Conservation (phyloP, 2,113 vertebrate genomes). For the Pimephales promelas region DNA sequence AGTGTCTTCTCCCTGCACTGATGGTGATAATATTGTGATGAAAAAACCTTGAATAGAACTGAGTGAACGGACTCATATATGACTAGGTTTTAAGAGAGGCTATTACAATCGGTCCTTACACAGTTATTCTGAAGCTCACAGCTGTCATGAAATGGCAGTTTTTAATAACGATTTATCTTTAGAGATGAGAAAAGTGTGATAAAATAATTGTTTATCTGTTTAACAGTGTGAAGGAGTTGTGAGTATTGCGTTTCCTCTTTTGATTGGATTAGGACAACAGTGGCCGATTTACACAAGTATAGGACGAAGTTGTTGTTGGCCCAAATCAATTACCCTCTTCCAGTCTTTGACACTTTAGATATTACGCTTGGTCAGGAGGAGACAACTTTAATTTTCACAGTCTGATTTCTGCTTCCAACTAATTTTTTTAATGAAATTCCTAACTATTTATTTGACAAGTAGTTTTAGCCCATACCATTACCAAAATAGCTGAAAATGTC, state of each 20-base stretch:
- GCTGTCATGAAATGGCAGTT: background rate
- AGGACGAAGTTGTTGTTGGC: slow-evolving; percentile 25
- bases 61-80: slow-evolving; percentile 16
- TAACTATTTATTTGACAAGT: background rate
- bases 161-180: background rate
- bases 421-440: background rate
- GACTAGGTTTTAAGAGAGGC: slow-evolving; percentile 2
- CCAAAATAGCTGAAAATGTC: too few species aligned
- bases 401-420: background rate
- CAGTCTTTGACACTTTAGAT: slow-evolving; percentile 11
- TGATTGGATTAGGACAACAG: slow-evolving; percentile 17
- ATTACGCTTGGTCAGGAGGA: background rate
- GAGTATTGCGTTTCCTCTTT: slow-evolving; percentile 14
- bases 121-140: slow-evolving; percentile 15
- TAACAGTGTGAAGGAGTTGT: background rate
- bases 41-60: slow-evolving; percentile 36
- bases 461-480: background rate
- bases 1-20: slow-evolving; percentile 33
- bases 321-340: slow-evolving; percentile 39
- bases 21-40: slow-evolving; percentile 45
- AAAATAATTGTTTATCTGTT: slow-evolving; percentile 14
- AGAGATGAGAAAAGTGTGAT: background rate
- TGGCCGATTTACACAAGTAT: slow-evolving; percentile 31
- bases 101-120: slow-evolving; percentile 8
- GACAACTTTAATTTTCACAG: background rate